Evolutionary conservation across 1,140 invertebrate species (phyloP), one percentile per base, ranked within the genome.

Genomic region (Scaptomyza graminum): DNA sequence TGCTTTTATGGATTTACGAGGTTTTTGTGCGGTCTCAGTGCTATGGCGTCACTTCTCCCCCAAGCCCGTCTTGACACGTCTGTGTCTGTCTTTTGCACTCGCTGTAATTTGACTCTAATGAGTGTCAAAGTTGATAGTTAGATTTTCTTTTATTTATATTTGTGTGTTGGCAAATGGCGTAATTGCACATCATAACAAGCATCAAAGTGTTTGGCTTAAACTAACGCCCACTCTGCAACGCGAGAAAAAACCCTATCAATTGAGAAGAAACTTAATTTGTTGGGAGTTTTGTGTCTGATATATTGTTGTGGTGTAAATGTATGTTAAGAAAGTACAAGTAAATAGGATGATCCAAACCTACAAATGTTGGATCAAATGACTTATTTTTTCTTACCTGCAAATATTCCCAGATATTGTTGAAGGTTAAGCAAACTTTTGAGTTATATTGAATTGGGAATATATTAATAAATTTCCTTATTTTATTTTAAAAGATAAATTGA

Each of bases 1-100:
- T 82, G 82, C 82, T 87, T 87, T 87, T 87, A 87, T 87, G 82
- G 83, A 87, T 87, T 87, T 87, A 87, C 82, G 81, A 84, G 82
- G 82, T 73, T 81, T 70, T 74, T 81, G 57, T 79, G 47, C 62
- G 67, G 46, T 54, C 78, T 68, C 31, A 9, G 7, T 9, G 59
- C 61, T 34, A 55, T 67, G 15, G 39, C 55, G 13, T 71, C 44
- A n/a, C 51, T 34, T 12, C n/a, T 7, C 9, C n/a, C 55, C 22
- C 34, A 12, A 9, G 18, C 9, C 50, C 15, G 15, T 28, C 39
- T 25, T 39, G 8, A 28, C 7, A 47, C 11, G n/a, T 34, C 34
- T 52, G 54, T 12, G 54, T 13, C 41, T 37, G 43, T 55, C 41
- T 50, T 71, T 43, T 68, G 67, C 72, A 83, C 66, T 62, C 74